Evolutionary conservation across 2,888 invertebrate genomes (phyloP).

Genomic region (Microctonus aethiopoides): DNA sequence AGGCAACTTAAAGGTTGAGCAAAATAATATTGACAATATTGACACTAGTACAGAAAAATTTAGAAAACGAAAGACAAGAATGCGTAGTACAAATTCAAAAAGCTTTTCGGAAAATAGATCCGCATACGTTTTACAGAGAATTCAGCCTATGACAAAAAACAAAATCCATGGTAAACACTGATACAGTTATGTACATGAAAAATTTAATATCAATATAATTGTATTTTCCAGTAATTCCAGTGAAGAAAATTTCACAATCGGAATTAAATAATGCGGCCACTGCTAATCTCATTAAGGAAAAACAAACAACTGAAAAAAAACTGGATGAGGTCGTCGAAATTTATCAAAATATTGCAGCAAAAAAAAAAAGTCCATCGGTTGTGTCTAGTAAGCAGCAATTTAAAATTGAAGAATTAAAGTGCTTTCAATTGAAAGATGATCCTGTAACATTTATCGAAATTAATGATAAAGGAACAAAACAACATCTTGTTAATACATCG

Average conservation of each 20-base stretch:
- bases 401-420: constrained; percentile 11
- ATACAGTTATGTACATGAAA: not conserved
- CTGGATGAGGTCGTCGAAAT: constrained; percentile 43
- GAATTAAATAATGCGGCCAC: not conserved
- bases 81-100: constrained; percentile 53
- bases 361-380: constrained; percentile 50
- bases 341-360: constrained; percentile 55
- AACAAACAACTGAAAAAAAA: not conserved
- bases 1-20: constrained; percentile 38
- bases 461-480: not conserved
- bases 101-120: constrained; percentile 55
- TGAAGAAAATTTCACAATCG: not conserved
- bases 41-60: constrained; percentile 39
- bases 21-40: constrained; percentile 36
- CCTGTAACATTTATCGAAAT: not conserved
- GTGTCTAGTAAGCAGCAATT: constrained; percentile 45
- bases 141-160: constrained; percentile 41
- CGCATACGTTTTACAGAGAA: constrained; percentile 37
- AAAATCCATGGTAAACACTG: constrained; percentile 43
- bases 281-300: not conserved
- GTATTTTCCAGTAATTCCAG: not conserved
- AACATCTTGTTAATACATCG: not conserved
- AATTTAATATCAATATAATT: not conserved
- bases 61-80: constrained; percentile 49
- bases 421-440: not conserved